A percentile compares a stretch with the other conserved stretches of the same genome.
These are phyloP conservation scores for Crotalus horridus DNA, from an alignment of 2,113 vertebrate genomes.

Conservation along the genomic window DNA sequence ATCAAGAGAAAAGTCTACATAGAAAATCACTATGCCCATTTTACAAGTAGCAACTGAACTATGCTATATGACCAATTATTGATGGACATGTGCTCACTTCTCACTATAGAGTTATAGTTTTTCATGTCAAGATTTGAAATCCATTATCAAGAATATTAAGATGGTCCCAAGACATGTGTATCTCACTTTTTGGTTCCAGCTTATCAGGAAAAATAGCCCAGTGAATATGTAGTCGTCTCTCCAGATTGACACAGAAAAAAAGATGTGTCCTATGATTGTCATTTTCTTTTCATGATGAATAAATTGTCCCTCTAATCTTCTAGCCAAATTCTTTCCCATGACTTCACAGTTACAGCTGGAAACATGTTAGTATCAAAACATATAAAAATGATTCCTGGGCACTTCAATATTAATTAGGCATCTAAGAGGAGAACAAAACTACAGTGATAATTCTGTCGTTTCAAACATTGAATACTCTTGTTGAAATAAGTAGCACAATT, in stretches of 20 bases:
- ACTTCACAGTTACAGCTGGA: conserved; percentile 55
- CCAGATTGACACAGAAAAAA: conserved; percentile 25
- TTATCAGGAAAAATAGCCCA: conserved; percentile 38
- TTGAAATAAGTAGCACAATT: conserved; percentile 29
- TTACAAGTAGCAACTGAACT: conserved; percentile 36
- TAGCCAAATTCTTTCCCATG: conserved; percentile 32
- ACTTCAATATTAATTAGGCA: conserved; percentile 11
- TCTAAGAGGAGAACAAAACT: conserved; percentile 38
- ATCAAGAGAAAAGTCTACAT: conserved; percentile 46
- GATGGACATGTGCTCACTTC: not conserved
- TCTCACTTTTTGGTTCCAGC: conserved; percentile 41
- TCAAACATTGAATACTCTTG: conserved; percentile 42
- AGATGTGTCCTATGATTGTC: conserved; percentile 51
- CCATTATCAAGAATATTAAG: conserved; percentile 9
- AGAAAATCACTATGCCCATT: conserved; percentile 6
- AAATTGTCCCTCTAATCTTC: conserved; percentile 47
- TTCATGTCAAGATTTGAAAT: conserved; percentile 27
- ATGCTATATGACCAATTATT: conserved; percentile 10
- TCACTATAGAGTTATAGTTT: not conserved
- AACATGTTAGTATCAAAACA: conserved; percentile 41
- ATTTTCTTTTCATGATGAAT: conserved; percentile 40
- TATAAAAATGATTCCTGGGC: conserved; percentile 30
- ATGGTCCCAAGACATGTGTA: conserved; percentile 21
- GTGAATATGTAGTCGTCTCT: conserved; percentile 5
- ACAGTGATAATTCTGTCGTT: conserved; percentile 37